Evolutionary conservation across 2,797 vertebrate species (phyloP).

Genomic region (Eospalax fontanierii): DNA sequence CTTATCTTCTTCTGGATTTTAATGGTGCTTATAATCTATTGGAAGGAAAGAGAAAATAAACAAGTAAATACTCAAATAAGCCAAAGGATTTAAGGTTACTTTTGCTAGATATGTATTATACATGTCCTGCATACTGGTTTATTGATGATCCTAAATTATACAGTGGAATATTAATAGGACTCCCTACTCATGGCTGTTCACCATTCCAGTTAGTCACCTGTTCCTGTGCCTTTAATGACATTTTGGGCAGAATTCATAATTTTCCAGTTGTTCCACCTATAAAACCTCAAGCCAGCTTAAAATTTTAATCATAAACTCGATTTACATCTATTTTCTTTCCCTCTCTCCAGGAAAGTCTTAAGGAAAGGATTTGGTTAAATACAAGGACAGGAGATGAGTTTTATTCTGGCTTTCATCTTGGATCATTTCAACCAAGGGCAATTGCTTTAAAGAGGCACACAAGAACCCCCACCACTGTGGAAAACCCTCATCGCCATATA

Average conservation of each 20-base stretch:
- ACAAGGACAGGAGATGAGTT: neutral
- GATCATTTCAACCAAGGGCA: neutral
- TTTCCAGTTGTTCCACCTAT: slow-evolving; percentile 54
- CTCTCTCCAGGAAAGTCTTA: neutral
- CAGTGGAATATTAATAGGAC: slow-evolving; percentile 60
- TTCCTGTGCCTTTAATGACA: slow-evolving; percentile 41
- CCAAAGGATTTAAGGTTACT: slow-evolving; percentile 70
- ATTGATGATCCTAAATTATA: slow-evolving; percentile 72
- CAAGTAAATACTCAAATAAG: slow-evolving; percentile 69
- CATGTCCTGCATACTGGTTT: slow-evolving; percentile 51
- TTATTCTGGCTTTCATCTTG: fast-evolving
- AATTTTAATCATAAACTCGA: slow-evolving; percentile 62
- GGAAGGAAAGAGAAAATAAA: slow-evolving; percentile 56
- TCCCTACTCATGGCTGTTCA: slow-evolving; percentile 13
- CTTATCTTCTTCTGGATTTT: slow-evolving; percentile 68
- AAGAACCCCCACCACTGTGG: neutral
- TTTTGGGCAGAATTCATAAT: slow-evolving; percentile 60
- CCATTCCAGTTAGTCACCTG: slow-evolving; percentile 35
- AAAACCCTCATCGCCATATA: neutral
- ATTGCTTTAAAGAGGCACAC: neutral
- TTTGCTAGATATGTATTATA: slow-evolving; percentile 64
- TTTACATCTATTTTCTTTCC: neutral
- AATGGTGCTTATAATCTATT: slow-evolving; percentile 68
- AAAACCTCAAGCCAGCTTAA: slow-evolving; percentile 64
- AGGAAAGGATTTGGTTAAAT: neutral